These are phyloP conservation scores for Ctenopoma multispine DNA, from an alignment of 2,797 vertebrate species.

Conservation along the genomic window DNA sequence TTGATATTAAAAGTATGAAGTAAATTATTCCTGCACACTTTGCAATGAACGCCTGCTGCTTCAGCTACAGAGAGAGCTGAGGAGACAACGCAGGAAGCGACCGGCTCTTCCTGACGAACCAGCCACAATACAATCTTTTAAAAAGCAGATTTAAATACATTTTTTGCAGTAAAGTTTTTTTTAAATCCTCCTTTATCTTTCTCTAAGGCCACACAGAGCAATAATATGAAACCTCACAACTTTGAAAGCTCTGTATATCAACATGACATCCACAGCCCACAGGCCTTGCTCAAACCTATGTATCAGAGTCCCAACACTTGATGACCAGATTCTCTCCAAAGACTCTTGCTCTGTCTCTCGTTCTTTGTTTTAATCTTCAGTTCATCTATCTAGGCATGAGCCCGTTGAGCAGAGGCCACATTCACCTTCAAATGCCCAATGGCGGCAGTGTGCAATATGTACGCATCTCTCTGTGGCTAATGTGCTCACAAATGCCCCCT, in stretches of 20 bases:
- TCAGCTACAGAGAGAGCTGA: constrained; percentile 31
- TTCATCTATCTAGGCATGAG: constrained; percentile 52
- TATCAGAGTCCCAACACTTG: constrained; percentile 46
- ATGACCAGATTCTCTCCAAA: constrained; percentile 52
- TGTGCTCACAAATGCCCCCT: constrained; percentile 81
- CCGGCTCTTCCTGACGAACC: constrained; percentile 21
- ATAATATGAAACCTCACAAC: constrained; percentile 32
- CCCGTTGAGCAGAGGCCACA: constrained; percentile 56
- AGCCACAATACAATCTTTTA: constrained; percentile 11
- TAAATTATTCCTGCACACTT: constrained; percentile 41
- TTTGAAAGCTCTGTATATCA: constrained; percentile 51
- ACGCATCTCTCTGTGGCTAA: constrained; percentile 74
- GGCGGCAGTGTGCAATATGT: constrained; percentile 71
- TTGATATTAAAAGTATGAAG: constrained; percentile 36
- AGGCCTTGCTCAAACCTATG: constrained; percentile 35
- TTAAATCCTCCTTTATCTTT: constrained; percentile 32
- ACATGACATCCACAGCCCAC: constrained; percentile 48
- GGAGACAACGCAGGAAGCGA: constrained; percentile 21
- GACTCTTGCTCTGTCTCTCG: constrained; percentile 43
- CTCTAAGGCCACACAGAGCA: constrained; percentile 39
- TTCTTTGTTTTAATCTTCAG: constrained; percentile 43
- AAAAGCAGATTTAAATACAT: constrained; percentile 20
- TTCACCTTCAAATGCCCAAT: constrained; percentile 50
- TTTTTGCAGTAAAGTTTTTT: constrained; percentile 27
- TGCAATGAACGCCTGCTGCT: constrained; percentile 46